Base-by-base conservation (phyloP, 2,888 invertebrate genomes). In the Drosophila flavopinicola region DNA sequence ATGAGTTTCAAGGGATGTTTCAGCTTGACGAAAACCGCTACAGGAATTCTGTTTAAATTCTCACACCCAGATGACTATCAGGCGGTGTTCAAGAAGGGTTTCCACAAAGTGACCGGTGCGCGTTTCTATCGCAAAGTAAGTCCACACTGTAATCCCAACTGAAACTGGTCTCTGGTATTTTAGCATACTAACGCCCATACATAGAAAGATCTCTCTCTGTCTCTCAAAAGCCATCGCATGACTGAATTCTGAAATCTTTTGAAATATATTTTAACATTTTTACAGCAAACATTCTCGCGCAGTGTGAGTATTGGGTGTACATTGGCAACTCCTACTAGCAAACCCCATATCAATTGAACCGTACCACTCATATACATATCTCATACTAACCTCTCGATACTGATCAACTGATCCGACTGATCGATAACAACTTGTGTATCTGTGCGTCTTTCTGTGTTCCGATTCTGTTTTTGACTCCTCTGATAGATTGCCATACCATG, bases 1-100 rank as follows among this genome's bases (percentile, higher is more conserved):
- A 95, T 96, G 94, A 96, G 95, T 92, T 96, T 96, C 92, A 94
- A 95, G 85, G 96, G 96, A 51, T 95, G 96, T 87, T 96, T 96
- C 92, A 95, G 95, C 77, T 92, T 96, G 80, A 96, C 96, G 70
- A 96, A 96, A 92, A 96, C 96, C 0, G 96, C 96, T 47, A 96
- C 96, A 38, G 96, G 96, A 57, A 96, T 96, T 87, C 93, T 96
- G 69, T 96, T 96, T 92, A 96, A 96, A 92, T 96, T 96, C 92
- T 96, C 96, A 79, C 95, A 95, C 91, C 95, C 96, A 73, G 96
- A 96, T 77, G 96, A 96, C 90, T 96, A 95, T 91, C 95, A 96
- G 91, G 94, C 95, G 90, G 96, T 96, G 72, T 96, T 94, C 92
- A 94, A 96, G 92, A 96, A 96, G 90, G 96, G 96, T 24, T 96